Evolutionary conservation across 2,888 invertebrate genomes (phyloP), one percentile per base, ranked within the genome.

Genomic region (Cartodere bifasciata): DNA sequence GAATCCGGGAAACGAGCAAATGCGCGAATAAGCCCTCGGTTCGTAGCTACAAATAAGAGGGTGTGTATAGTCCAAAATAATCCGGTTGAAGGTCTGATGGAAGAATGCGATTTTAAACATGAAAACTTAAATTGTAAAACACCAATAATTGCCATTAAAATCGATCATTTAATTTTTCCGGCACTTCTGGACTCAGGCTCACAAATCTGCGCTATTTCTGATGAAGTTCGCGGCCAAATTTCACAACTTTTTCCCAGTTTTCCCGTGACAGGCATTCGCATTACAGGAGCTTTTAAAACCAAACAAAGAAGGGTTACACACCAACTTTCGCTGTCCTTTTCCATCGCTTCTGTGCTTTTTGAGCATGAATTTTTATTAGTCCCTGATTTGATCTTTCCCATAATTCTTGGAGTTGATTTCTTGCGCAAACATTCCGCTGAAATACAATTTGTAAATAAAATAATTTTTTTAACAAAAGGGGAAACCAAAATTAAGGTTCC

Each of bases 251-350:
- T 31, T 25, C 31, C 31, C 7, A 16, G 15, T 26, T 31, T 31
- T 31, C 25, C 25, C 7, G 31, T 25, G 11, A 25, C 31, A 25
- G 31, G 31, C 5, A 25, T 31, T 5, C 12, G 16, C n/a, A 14
- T 31, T 14, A 15, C 16, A 15, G 23, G 30, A 6, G 30, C 30
- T 16, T 30, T 30, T 13, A 21, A 13, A 13, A 10, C 23, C 4
- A 23, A 30, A 10, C 16, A 23, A 15, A 11, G 13, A 13, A 22
- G 16, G 11, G 31, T 23, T 3, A 16, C 11, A 4, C 7, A 23
- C 13, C 15, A 16, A n/a, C 16, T 12, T 9, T 16, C 22, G 9
- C 21, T 23, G 13, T 11, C 4, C 2, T 14, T 29, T 4, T 4
- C 4, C 13, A 13, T 23, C 4, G 5, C 14, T 6, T 16, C 22